phyloP scores from a whole-genome alignment of 2,888 invertebrate genomes.

The Chamaedrilus cognettii region DNA sequence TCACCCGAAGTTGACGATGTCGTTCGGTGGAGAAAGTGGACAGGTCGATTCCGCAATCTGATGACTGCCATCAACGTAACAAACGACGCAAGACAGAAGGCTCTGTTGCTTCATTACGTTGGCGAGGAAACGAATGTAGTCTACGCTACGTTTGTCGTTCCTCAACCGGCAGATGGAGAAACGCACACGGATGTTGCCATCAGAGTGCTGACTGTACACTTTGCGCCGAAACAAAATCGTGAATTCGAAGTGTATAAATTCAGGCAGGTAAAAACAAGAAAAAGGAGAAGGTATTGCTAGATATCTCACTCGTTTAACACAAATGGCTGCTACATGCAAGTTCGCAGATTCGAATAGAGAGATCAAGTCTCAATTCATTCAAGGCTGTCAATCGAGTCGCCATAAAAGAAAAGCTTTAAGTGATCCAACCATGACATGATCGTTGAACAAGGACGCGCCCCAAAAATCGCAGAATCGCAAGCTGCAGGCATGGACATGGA shows the following conservation, averaged over 20 bases:
- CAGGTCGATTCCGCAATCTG: neutral
- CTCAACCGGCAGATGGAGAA: slow-evolving; percentile 9
- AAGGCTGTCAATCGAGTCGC: too few relatives aligned
- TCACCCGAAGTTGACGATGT: slow-evolving; percentile 4
- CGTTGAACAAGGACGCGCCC: too few relatives aligned
- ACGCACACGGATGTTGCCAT: slow-evolving; percentile 4
- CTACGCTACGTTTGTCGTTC: slow-evolving; percentile 19
- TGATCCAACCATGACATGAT: too few relatives aligned
- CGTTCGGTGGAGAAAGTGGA: slow-evolving; percentile 12
- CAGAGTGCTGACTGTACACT: slow-evolving; percentile 13
- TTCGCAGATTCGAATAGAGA: too few relatives aligned
- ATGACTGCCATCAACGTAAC: slow-evolving; percentile 7
- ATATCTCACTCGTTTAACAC: too few relatives aligned
- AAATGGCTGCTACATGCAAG: too few relatives aligned
- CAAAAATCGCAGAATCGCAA: too few relatives aligned
- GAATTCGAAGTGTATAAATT: slow-evolving; percentile 15
- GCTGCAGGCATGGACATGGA: too few relatives aligned
- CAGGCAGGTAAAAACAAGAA: slow-evolving; percentile 14
- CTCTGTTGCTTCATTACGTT: slow-evolving; percentile 29
- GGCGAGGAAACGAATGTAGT: slow-evolving; percentile 25
- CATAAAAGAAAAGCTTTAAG: too few relatives aligned
- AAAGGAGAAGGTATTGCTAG: too few relatives aligned
- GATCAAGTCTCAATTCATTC: too few relatives aligned
- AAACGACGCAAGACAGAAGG: slow-evolving; percentile 20
- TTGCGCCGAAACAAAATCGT: slow-evolving; percentile 18